phyloP scores from a whole-genome alignment of 2,113 vertebrate genomes.

The Phaetusa simplex region DNA sequence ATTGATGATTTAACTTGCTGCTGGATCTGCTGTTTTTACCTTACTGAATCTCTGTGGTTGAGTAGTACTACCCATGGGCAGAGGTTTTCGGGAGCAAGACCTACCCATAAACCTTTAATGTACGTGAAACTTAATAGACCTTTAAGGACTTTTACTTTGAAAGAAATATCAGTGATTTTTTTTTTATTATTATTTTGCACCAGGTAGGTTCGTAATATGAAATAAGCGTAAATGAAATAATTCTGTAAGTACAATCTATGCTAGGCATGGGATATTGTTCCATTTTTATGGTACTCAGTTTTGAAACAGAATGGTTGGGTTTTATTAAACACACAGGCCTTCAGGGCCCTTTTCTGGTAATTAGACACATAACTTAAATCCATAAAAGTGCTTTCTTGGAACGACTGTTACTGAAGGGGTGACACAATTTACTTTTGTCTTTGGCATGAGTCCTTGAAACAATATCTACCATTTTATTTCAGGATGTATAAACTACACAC shows the following conservation, averaged over 20 bases:
- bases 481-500: background rate
- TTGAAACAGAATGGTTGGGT: background rate
- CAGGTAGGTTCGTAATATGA: background rate
- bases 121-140: background rate
- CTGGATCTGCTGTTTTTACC: background rate
- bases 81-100: background rate
- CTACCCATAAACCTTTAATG: background rate
- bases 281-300: background rate
- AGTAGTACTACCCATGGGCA: background rate
- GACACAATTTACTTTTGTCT: constrained; percentile 13
- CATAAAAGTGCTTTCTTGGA: constrained; percentile 35
- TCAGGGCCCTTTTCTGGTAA: constrained; percentile 24
- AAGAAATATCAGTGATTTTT: background rate
- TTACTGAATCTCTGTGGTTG: background rate
- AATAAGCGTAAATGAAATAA: background rate
- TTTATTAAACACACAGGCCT: constrained; percentile 10
- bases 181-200: background rate
- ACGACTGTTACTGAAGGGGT: background rate
- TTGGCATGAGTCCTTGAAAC: constrained; percentile 2
- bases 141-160: background rate
- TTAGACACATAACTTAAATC: constrained; percentile 17
- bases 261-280: background rate
- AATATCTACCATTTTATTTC: constrained; percentile 16
- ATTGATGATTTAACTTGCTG: background rate
- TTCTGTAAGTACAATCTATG: background rate